Evolutionary conservation across 2,113 vertebrate genomes (phyloP).

Genomic region (Sinocyclocheilus grahami): DNA sequence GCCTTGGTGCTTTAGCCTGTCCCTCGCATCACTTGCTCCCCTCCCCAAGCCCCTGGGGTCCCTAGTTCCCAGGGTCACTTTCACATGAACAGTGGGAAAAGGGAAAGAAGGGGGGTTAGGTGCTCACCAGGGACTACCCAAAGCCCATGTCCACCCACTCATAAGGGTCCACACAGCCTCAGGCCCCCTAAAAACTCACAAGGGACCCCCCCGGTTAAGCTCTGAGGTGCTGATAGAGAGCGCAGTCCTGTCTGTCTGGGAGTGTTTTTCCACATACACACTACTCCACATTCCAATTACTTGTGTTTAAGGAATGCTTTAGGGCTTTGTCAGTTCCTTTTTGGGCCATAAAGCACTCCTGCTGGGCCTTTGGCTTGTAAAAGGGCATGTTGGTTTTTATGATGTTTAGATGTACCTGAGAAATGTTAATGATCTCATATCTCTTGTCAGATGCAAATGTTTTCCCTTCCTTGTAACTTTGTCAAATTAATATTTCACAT

Average conservation of each 20-base stretch:
- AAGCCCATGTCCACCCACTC: slow-evolving; percentile 61
- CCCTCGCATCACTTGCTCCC: slow-evolving; percentile 36
- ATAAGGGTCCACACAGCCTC: slow-evolving; percentile 15
- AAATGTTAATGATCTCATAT: slow-evolving; percentile 33
- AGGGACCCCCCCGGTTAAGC: neutral
- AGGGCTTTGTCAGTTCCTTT: slow-evolving; percentile 33
- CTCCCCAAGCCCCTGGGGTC: slow-evolving; percentile 54
- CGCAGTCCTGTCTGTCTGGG: neutral
- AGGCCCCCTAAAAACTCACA: slow-evolving; percentile 27
- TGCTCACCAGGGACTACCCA: slow-evolving; percentile 34
- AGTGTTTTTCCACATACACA: slow-evolving; percentile 13
- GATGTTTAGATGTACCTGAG: slow-evolving; percentile 28
- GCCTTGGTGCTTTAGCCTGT: slow-evolving; percentile 51
- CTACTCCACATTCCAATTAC: slow-evolving; percentile 25
- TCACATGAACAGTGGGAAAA: slow-evolving; percentile 62
- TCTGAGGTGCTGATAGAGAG: slow-evolving; percentile 18
- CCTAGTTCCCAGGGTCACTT: slow-evolving; percentile 66
- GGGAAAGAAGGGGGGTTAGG: neutral
- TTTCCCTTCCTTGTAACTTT: neutral
- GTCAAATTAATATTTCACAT: neutral
- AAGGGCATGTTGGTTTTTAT: neutral
- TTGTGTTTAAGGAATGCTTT: slow-evolving; percentile 39
- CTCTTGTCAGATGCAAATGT: neutral
- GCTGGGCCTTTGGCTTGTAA: slow-evolving; percentile 19
- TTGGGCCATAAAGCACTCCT: neutral